phyloP scores from a whole-genome alignment of 1,140 invertebrate genomes.

The Tribolium madens region DNA sequence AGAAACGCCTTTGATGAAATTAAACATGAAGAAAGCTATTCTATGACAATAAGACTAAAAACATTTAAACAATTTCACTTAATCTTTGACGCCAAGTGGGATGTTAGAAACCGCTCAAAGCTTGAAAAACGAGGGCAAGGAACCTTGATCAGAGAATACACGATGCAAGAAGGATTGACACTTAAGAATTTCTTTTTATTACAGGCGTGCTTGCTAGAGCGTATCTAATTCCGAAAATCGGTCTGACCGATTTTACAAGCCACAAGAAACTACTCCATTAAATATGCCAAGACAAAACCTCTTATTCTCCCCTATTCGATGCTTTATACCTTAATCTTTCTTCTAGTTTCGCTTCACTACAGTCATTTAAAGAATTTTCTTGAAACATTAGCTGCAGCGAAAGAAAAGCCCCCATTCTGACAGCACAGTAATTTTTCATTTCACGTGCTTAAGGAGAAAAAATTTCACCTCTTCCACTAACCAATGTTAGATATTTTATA shows the following conservation, averaged over 20 bases:
- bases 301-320: conserved; percentile 13
- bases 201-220: conserved; percentile 6
- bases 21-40: background rate
- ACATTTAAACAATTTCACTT: background rate
- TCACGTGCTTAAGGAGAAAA: background rate
- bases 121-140: conserved; percentile 1
- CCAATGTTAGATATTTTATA: background rate
- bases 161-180: conserved; percentile 19
- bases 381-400: conserved; percentile 33
- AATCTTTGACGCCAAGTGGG: conserved; percentile 1
- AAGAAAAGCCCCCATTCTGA: conserved; percentile 25
- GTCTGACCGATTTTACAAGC: conserved; percentile 9
- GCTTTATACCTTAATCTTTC: conserved; percentile 36
- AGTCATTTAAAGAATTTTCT: conserved; percentile 29
- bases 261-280: conserved; percentile 32
- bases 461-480: background rate
- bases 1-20: background rate
- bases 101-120: background rate
- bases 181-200: conserved; percentile 34
- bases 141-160: conserved; percentile 26
- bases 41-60: background rate
- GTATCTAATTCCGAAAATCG: conserved; percentile 18
- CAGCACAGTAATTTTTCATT: conserved; percentile 19
- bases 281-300: conserved; percentile 34
- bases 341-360: conserved; percentile 19